Conservation (phyloP, 2,888 invertebrate species). For the Troilus luridus region DNA sequence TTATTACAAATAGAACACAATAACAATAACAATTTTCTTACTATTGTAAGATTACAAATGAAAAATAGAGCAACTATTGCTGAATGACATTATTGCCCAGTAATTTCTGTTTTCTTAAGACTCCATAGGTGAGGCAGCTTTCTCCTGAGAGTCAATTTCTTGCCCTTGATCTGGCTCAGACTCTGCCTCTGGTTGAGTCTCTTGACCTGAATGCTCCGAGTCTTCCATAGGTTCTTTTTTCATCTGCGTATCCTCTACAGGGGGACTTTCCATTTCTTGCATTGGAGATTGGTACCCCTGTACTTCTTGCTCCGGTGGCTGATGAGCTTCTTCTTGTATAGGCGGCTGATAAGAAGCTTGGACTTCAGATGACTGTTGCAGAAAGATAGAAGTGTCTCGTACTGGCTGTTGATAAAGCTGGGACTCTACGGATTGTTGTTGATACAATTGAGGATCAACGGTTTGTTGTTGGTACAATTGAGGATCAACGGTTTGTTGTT, state of each 20-base stretch:
- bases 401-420: background rate
- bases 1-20: background rate
- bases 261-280: background rate
- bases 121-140: background rate
- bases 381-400: background rate
- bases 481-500: background rate
- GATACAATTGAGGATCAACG: background rate
- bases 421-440: background rate
- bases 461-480: background rate
- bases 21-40: background rate
- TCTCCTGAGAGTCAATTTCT: background rate
- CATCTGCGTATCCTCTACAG: background rate
- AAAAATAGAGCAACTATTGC: background rate
- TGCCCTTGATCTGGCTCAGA: background rate
- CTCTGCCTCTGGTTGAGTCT: background rate
- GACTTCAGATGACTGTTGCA: background rate
- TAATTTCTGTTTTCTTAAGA: background rate
- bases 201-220: background rate
- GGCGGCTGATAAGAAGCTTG: background rate
- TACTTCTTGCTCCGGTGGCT: background rate
- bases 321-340: background rate
- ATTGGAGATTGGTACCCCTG: background rate
- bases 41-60: background rate
- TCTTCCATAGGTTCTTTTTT: background rate
- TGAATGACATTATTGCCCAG: rapidly evolving